phyloP scores from a whole-genome alignment of 2,113 vertebrate genomes.

The Salvelinus alpinus region DNA sequence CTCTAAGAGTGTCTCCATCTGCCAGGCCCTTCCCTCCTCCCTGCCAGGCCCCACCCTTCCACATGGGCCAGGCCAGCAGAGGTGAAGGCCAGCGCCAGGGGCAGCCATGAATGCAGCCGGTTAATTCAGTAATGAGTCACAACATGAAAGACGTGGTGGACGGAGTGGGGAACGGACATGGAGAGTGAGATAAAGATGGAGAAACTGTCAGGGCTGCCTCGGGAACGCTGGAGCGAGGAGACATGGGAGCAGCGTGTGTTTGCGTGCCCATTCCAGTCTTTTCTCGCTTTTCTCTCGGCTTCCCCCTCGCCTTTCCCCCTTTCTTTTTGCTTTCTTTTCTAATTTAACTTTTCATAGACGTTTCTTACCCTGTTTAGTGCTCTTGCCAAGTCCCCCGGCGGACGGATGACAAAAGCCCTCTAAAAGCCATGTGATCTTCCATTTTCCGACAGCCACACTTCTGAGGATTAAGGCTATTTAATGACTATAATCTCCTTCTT shows the following conservation, averaged over 20 bases:
- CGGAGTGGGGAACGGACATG: constrained; percentile 37
- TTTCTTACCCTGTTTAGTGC: constrained; percentile 64
- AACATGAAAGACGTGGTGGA: constrained; percentile 66
- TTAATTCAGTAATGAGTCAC: constrained; percentile 70
- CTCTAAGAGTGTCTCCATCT: constrained; percentile 68
- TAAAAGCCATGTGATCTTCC: constrained; percentile 62
- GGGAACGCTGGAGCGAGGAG: constrained; percentile 31
- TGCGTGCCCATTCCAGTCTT: constrained; percentile 44
- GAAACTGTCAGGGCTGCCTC: constrained; percentile 49
- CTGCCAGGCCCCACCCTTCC: constrained; percentile 53
- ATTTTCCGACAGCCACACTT: constrained; percentile 69
- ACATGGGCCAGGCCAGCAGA: constrained; percentile 46
- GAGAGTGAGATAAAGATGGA: constrained; percentile 58
- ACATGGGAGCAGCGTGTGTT: constrained; percentile 53
- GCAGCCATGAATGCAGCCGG: constrained; percentile 36
- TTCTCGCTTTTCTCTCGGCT: constrained; percentile 22
- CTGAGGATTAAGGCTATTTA: constrained; percentile 83
- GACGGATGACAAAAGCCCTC: constrained; percentile 43
- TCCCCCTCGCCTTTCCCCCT: constrained; percentile 49
- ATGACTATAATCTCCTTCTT: constrained; percentile 90
- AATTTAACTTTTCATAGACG: constrained; percentile 74
- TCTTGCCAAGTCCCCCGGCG: constrained; percentile 82
- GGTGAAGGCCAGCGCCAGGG: constrained; percentile 69
- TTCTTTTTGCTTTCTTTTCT: constrained; percentile 74
- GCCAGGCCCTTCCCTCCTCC: constrained; percentile 46